A percentile compares a stretch with the other conserved stretches of the same genome.
Conservation (phyloP, 2,888 invertebrate genomes). For the Eristalis intricaria region DNA sequence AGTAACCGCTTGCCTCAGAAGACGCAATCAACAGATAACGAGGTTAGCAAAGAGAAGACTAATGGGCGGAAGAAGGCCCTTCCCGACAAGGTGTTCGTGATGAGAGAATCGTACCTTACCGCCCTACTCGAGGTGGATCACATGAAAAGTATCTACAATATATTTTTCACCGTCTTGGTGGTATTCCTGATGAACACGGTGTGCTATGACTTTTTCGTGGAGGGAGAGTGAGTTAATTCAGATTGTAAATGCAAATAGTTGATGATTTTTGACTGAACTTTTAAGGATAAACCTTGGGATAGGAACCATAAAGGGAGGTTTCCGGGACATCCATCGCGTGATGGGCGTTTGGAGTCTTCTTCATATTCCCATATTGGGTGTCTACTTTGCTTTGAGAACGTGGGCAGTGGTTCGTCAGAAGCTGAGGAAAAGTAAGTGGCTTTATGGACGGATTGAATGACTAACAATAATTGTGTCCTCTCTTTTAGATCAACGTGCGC, state of each 20-base stretch:
- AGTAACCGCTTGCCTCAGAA: conserved; percentile 61
- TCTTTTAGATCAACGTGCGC: conserved; percentile 62
- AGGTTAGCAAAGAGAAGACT: conserved; percentile 68
- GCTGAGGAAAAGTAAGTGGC: background rate
- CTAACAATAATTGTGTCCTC: background rate
- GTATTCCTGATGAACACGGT: conserved; percentile 88
- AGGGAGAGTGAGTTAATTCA: conserved; percentile 84
- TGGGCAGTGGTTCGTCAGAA: conserved; percentile 79
- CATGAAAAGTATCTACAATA: conserved; percentile 91
- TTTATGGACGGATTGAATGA: background rate
- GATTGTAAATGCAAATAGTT: conserved; percentile 38
- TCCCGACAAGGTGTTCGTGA: conserved; percentile 86
- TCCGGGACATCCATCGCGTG: conserved; percentile 84
- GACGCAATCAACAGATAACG: background rate
- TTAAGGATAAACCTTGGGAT: conserved; percentile 84
- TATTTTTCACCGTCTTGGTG: conserved; percentile 90
- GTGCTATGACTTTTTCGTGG: conserved; percentile 86
- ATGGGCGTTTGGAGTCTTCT: conserved; percentile 80
- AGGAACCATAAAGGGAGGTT: conserved; percentile 83
- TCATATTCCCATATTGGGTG: conserved; percentile 78
- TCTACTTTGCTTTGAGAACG: conserved; percentile 79
- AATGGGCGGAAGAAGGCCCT: conserved; percentile 76
- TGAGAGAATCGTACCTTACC: conserved; percentile 90
- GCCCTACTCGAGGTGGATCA: conserved; percentile 89
- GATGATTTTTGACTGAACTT: conserved; percentile 39